These are phyloP conservation scores for Sebastiscus albofasciatus DNA, from an alignment of 2,797 vertebrate species.

Conservation along the genomic window DNA sequence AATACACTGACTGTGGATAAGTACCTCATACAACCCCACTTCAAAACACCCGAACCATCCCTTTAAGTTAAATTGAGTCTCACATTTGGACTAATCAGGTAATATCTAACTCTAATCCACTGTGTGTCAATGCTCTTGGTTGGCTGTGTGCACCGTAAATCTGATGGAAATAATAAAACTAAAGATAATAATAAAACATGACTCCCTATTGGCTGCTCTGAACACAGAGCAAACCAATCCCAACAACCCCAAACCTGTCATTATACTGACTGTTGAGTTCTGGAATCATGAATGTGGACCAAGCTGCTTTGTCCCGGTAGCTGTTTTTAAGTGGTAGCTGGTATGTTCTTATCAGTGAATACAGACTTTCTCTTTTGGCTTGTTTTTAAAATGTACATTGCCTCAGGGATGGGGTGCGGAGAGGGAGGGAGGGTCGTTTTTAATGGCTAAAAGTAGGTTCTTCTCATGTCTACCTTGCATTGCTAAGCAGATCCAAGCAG, in stretches of 20 bases:
- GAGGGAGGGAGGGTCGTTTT: too few species aligned
- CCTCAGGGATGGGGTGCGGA: too few species aligned
- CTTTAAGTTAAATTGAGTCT: too few species aligned
- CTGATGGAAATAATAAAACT: too few species aligned
- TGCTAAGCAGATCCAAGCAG: not conserved
- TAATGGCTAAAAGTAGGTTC: not conserved
- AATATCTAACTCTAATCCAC: too few species aligned
- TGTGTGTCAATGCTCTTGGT: too few species aligned
- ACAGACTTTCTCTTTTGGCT: not conserved
- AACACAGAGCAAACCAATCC: not conserved
- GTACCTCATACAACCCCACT: too few species aligned
- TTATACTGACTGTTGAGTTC: not conserved
- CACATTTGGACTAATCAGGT: fast-evolving
- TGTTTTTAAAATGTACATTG: too few species aligned
- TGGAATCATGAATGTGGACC: not conserved
- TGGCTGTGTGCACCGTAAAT: too few species aligned
- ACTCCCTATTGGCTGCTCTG: not conserved
- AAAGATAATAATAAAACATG: too few species aligned
- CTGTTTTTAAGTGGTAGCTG: not conserved
- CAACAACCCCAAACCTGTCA: not conserved
- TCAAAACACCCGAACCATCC: too few species aligned
- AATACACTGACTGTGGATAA: too few species aligned
- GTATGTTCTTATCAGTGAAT: not conserved
- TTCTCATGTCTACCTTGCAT: not conserved
- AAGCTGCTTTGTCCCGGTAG: not conserved